These are phyloP conservation scores for Chanos chanos DNA, from an alignment of 2,797 vertebrate genomes.

Conservation along the genomic window DNA sequence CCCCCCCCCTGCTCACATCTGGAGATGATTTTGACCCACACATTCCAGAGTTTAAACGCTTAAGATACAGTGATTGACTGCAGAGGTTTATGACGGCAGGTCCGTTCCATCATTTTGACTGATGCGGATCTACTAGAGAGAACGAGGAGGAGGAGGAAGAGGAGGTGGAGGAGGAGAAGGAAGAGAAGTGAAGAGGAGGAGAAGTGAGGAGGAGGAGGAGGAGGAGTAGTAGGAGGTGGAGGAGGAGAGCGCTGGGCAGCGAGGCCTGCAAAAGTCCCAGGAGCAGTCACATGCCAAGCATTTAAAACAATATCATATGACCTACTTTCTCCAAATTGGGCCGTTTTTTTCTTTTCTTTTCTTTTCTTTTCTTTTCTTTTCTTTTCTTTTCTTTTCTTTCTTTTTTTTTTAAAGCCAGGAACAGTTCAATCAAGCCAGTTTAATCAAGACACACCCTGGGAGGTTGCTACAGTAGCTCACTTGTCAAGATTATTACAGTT, in stretches of 20 bases:
- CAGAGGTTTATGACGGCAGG: conserved; percentile 22
- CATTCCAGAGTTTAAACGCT: conserved; percentile 36
- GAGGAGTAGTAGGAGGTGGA: conserved; percentile 6
- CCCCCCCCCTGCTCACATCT: conserved; percentile 35
- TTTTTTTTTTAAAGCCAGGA: too few species aligned
- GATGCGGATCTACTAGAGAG: conserved; percentile 33
- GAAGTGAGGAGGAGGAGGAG: not conserved
- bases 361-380: too few species aligned
- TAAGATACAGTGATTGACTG: conserved; percentile 13
- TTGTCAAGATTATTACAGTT: too few species aligned
- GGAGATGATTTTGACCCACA: conserved; percentile 37
- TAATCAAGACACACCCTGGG: too few species aligned
- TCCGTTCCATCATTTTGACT: conserved; percentile 29
- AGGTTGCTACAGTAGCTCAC: too few species aligned
- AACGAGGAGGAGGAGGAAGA: too few species aligned
- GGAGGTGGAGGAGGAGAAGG: not conserved
- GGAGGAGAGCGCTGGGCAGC: conserved; percentile 15
- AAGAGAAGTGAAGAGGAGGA: conserved; percentile 14
- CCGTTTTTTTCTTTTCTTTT: too few species aligned
- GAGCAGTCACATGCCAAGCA: not conserved
- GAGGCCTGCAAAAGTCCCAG: too few species aligned
- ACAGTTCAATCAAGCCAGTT: too few species aligned
- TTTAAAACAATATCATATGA: not conserved
- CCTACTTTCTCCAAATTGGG: too few species aligned
- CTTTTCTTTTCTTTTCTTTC: too few species aligned